Percentiles rank a stretch among this genome's conserved stretches.
Evolutionary conservation across 1,140 invertebrate species (phyloP).

Genomic region (Neoseiulus cucumeris): DNA sequence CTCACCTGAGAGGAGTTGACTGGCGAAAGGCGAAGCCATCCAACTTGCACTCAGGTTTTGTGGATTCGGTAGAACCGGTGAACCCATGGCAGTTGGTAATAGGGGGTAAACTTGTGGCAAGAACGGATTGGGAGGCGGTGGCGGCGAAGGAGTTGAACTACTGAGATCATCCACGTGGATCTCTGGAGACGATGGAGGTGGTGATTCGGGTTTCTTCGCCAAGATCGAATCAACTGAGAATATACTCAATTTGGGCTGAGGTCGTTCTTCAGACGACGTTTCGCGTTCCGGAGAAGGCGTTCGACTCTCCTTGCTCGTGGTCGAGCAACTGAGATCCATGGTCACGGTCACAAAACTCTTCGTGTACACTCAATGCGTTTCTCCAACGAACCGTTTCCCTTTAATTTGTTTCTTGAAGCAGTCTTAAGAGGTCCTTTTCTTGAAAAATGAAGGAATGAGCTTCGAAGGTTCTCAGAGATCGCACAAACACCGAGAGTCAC

Average conservation of each 20-base stretch:
- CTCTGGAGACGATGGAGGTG: not conserved
- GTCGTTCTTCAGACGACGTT: conserved; percentile 9
- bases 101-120: not conserved
- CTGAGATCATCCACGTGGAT: conserved; percentile 6
- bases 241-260: not conserved
- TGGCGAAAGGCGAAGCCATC: not conserved
- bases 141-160: not conserved
- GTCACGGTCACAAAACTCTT: not conserved
- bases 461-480: not conserved
- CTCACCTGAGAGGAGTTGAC: not conserved
- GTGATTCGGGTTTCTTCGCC: not conserved
- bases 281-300: not conserved
- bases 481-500: not conserved
- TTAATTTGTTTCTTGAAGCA: not conserved
- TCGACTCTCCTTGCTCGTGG: not conserved
- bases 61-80: not conserved
- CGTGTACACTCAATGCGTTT: not conserved
- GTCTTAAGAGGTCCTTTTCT: not conserved
- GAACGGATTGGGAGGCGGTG: not conserved
- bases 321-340: conserved; percentile 7
- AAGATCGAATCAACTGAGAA: conserved; percentile 1
- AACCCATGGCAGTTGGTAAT: not conserved
- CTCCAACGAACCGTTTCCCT: not conserved
- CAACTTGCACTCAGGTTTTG: not conserved
- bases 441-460: not conserved